These are phyloP conservation scores for Bicyclus anynana DNA, from an alignment of 1,140 invertebrate genomes.

Conservation along the genomic window DNA sequence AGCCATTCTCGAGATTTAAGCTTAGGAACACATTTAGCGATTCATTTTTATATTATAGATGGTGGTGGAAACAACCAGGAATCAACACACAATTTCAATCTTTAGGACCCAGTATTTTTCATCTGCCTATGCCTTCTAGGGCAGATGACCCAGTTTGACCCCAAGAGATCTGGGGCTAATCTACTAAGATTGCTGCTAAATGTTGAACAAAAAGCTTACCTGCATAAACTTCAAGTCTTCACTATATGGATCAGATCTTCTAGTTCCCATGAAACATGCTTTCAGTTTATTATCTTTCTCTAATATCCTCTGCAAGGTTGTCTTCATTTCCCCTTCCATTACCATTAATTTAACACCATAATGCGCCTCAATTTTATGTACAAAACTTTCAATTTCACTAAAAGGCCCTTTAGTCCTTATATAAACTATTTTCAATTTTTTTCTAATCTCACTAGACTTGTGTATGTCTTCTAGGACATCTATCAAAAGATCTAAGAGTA, in stretches of 20 bases:
- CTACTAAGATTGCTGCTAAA: no score
- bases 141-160: no score
- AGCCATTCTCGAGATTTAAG: no score
- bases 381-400: conserved; percentile 91
- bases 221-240: conserved; percentile 82
- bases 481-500: conserved; percentile 87
- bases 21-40: no score
- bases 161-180: no score
- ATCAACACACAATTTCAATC: no score
- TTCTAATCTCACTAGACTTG: conserved; percentile 46
- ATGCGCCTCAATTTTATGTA: conserved; percentile 82
- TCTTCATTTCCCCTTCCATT: conserved; percentile 85
- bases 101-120: no score
- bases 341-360: conserved; percentile 86
- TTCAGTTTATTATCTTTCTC: conserved; percentile 82
- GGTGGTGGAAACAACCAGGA: no score
- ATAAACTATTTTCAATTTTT: conserved; percentile 83
- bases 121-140: no score
- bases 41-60: no score
- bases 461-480: conserved; percentile 80
- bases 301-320: conserved; percentile 81
- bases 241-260: conserved; percentile 90
- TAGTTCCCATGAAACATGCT: conserved; percentile 92
- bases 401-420: conserved; percentile 88
- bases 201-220: conserved; percentile 78